A percentile compares a stretch with the other conserved stretches of the same genome.
Conservation (phyloP, 1,140 invertebrate species). For the Phenacoccus solenopsis region DNA sequence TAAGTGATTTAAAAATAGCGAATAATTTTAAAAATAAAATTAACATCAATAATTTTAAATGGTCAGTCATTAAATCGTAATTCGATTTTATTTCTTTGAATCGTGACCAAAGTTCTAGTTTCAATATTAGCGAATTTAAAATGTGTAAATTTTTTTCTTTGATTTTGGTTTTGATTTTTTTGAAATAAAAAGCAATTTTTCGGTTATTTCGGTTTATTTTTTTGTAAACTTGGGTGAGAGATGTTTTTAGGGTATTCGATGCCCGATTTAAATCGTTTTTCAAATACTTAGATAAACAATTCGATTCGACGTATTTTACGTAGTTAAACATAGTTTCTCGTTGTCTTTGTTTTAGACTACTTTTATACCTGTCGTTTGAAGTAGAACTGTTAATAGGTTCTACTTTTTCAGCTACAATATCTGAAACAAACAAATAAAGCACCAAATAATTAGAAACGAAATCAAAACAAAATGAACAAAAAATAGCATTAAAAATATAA, state of each 20-base stretch:
- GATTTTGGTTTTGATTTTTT: conserved; percentile 7
- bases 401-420: background rate
- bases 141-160: background rate
- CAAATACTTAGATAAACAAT: background rate
- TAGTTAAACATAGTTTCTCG: background rate
- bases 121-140: background rate
- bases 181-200: background rate
- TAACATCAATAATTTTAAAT: background rate
- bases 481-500: too few relatives aligned
- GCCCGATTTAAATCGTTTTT: background rate
- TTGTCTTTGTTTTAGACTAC: background rate
- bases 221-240: background rate
- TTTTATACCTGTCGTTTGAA: conserved; percentile 7
- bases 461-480: too few relatives aligned
- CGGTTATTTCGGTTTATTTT: background rate
- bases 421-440: conserved; percentile 11
- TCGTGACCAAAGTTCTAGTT: background rate
- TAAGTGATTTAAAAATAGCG: background rate
- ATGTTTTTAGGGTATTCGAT: background rate
- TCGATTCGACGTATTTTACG: background rate
- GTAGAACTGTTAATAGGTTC: background rate
- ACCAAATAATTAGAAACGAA: too few relatives aligned
- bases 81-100: background rate
- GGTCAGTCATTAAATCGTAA: background rate
- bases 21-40: conserved; percentile 6